phyloP scores from a whole-genome alignment of 2,797 vertebrate species.

The Cottoperca gobio region DNA sequence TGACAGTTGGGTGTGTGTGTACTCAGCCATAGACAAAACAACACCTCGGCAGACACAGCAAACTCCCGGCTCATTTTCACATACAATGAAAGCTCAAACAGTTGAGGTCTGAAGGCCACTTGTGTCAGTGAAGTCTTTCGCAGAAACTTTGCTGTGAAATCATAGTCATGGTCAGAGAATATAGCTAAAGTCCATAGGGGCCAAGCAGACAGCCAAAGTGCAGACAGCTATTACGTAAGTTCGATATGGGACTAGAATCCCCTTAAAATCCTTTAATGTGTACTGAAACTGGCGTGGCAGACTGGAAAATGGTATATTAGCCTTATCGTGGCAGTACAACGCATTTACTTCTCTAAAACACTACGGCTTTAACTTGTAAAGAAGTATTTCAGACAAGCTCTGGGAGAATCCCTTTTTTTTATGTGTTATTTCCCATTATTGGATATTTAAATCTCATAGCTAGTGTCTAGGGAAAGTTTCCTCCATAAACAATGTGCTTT shows the following conservation, averaged over 20 bases:
- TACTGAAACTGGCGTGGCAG: not conserved
- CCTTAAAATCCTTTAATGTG: conserved; percentile 2
- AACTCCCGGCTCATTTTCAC: conserved; percentile 61
- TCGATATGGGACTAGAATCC: conserved; percentile 14
- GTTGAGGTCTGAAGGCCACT: conserved; percentile 56
- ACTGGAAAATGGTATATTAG: not conserved
- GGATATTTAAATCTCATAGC: conserved; percentile 35
- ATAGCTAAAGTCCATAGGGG: conserved; percentile 24
- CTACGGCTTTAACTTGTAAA: not conserved
- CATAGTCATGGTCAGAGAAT: conserved; percentile 25
- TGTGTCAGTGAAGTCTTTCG: conserved; percentile 51
- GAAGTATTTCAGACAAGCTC: not conserved
- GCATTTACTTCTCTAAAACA: not conserved
- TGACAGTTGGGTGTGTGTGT: conserved; percentile 67
- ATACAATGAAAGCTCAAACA: conserved; percentile 55
- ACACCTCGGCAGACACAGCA: conserved; percentile 55
- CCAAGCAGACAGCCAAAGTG: conserved; percentile 42
- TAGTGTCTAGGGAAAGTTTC: conserved; percentile 57
- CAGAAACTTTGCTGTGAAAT: conserved; percentile 46
- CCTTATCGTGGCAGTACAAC: not conserved
- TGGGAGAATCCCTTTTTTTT: not conserved
- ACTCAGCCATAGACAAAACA: conserved; percentile 80
- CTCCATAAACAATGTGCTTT: conserved; percentile 68
- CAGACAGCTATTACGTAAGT: conserved; percentile 35
- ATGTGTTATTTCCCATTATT: conserved; percentile 5